Evolutionary conservation across 1,140 invertebrate species (phyloP), one percentile per base, ranked within the genome.

Genomic region (Laupala kohalensis): DNA sequence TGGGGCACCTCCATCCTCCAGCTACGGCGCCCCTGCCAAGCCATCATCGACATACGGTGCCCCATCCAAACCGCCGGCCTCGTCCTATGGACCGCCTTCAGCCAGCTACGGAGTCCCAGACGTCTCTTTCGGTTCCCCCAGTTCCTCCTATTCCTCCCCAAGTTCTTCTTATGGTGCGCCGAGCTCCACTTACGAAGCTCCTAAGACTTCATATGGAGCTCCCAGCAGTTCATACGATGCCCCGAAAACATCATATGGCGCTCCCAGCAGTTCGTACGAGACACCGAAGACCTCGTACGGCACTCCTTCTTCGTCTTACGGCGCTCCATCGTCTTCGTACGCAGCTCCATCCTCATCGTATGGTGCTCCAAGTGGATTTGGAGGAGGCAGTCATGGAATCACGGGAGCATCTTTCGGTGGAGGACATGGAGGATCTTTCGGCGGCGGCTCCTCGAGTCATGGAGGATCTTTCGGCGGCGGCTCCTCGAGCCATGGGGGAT

Each of bases 231-330:
- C 69, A 2, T 72, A 75, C 29, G 75, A 72, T 25, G 70, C 65
- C 5, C 72, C 69, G 19, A 25, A 6, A 3, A 53, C 12, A 0
- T 69, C 69, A 12, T 69, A 30, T 25, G 69, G 62, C 25, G 69
- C 30, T 13, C 69, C 69, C 24, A 30, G 24, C 15, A 15, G 30
- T 13, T 53, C 15, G 13, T 74, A 76, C 53, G 73, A 73, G 6
- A 29, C 75, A 62, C 74, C 76, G 9, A 74, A 75, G 12, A 74
- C 29, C 66, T 74, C 74, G 29, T 76, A 75, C 25, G 37, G 64
- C 74, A n/a, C 25, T 62, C n/a, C 25, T 15, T 26, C 65, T 9
- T 25, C 23, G 15, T 37, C 68, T 28, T 23, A 37, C 19, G 12
- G 27, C 15, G 28, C 29, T 69, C 19, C 15, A 37, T 69, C 68